Evolutionary conservation across 2,113 vertebrate genomes (phyloP), one percentile per base, ranked within the genome.

Genomic region (Semicossyphus pulcher): DNA sequence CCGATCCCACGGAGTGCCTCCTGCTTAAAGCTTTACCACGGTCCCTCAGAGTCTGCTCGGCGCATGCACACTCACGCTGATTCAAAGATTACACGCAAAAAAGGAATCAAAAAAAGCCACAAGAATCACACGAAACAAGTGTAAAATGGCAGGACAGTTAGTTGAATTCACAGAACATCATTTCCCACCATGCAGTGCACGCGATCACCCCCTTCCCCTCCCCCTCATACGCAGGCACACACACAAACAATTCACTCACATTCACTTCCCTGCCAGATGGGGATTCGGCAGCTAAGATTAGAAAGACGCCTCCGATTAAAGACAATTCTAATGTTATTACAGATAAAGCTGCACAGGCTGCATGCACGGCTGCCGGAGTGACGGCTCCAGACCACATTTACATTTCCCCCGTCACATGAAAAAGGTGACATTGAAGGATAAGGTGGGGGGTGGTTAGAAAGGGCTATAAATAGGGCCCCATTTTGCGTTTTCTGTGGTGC

Each of bases 101-200:
- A 20, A 10, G 2, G 4, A 9, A 41, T 5, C 6, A 5, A 20
- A 29, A 9, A 72, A 34, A 59, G 18, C 18, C 16, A 48, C 29
- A 41, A 51, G 32, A 62, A 14, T 15, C 31, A 52, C 20, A 16
- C 11, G 36, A 53, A 53, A 58, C 20, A 59, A 34, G 57, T 69
- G 76, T 83, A 92, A 94, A 93, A 94, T 92, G 93, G 92, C 83
- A 90, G 85, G 66, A 56, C 25, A 78, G 53, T 81, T 76, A 48
- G 66, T 58, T 0, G 56, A 78, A 53, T 59, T 26, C 48, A 15
- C 16, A 66, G 29, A 89, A 92, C 88, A 86, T 57, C 75, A 86
- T 71, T 82, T 92, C 92, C 93, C 93, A 88, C 34, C 73, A 91
- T 90, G 90, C 92, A 88, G 21, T 59, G 71, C 53, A 83, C 28